Evolutionary conservation across 1,140 invertebrate species (phyloP).

Genomic region (Zaprionus ornatus): DNA sequence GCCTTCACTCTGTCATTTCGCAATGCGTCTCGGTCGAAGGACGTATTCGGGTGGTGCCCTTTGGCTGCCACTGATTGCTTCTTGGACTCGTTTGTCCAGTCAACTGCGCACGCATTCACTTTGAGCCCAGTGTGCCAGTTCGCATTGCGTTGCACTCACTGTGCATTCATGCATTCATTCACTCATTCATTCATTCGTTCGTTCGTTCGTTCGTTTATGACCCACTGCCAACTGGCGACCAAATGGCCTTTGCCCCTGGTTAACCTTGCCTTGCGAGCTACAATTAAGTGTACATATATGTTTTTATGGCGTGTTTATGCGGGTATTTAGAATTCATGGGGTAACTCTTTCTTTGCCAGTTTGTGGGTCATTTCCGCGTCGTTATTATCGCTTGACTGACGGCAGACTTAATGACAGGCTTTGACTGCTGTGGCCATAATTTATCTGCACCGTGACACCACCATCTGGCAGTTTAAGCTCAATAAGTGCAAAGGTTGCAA

Average conservation of each 20-base stretch:
- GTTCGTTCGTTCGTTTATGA: slow-evolving; percentile 44
- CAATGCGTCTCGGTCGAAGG: neutral
- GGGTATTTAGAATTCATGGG: neutral
- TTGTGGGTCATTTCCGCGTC: neutral
- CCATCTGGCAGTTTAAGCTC: neutral
- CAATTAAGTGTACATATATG: neutral
- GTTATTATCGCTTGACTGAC: neutral
- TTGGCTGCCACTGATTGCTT: neutral
- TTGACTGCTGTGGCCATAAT: neutral
- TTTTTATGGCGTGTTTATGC: neutral
- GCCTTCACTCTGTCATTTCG: neutral
- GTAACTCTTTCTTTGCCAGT: neutral
- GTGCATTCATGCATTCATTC: slow-evolving; percentile 50
- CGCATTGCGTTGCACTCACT: slow-evolving; percentile 28
- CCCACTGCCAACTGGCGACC: slow-evolving; percentile 22
- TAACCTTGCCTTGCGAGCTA: neutral
- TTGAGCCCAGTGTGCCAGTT: slow-evolving; percentile 27
- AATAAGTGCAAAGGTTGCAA: neutral
- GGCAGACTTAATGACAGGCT: neutral
- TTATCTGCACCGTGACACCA: neutral
- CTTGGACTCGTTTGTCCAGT: slow-evolving; percentile 30
- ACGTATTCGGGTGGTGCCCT: neutral
- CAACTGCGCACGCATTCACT: slow-evolving; percentile 39
- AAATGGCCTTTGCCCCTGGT: neutral
- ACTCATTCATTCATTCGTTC: slow-evolving; percentile 48